Evolutionary conservation across 2,797 vertebrate genomes (phyloP).

Genomic region (Falco berigora): DNA sequence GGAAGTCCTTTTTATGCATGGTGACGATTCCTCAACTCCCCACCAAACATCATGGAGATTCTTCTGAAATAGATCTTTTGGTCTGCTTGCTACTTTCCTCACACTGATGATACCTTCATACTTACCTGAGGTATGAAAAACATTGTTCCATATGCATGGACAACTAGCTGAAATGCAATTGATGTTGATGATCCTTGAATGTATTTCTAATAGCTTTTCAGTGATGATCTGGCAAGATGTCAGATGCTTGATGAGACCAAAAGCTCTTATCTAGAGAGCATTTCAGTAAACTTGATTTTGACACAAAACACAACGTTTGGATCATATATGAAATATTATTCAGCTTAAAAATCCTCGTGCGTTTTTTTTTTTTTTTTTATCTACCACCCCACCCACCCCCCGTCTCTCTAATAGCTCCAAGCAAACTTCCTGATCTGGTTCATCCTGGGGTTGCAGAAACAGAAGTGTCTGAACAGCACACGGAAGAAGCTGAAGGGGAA

Average conservation of each 20-base stretch:
- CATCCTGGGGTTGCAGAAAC: background rate
- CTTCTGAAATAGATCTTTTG: background rate
- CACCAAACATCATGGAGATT: background rate
- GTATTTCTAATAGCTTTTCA: background rate
- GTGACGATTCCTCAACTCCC: background rate
- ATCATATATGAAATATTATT: background rate
- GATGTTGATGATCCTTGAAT: background rate
- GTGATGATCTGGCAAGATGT: background rate
- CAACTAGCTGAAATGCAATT: background rate
- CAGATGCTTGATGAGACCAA: background rate
- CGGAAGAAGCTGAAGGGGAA: background rate
- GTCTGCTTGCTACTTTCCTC: background rate
- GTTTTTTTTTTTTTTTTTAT: background rate
- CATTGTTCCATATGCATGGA: background rate
- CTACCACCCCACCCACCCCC: no score
- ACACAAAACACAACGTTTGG: background rate
- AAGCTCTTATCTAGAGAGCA: background rate
- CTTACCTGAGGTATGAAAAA: background rate
- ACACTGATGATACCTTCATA: background rate
- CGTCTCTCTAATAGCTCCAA: background rate
- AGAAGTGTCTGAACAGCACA: background rate
- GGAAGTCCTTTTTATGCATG: background rate
- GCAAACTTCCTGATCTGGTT: background rate
- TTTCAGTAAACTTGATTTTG: background rate
- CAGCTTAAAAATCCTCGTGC: background rate